A percentile compares a stretch with the other conserved stretches of the same genome.
phyloP scores from a whole-genome alignment of 2,113 vertebrate genomes.

The Callocephalon fimbriatum region DNA sequence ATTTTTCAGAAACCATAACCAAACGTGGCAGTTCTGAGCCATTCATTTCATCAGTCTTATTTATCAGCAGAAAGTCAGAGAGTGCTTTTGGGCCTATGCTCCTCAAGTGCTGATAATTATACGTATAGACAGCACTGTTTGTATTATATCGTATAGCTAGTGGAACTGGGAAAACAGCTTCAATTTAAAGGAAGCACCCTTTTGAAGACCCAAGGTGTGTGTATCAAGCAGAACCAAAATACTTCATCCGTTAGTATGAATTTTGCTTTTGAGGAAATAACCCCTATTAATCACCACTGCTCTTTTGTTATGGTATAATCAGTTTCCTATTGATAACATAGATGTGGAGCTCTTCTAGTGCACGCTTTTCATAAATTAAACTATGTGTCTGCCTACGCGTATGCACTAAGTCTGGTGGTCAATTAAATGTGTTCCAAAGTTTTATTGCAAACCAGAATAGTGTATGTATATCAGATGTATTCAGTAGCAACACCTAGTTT shows the following conservation, averaged over 20 bases:
- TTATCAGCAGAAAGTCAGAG: slow-evolving; percentile 69
- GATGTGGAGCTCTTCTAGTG: neutral
- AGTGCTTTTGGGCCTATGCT: slow-evolving; percentile 62
- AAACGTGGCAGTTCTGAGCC: slow-evolving; percentile 72
- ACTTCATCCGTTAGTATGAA: slow-evolving; percentile 38
- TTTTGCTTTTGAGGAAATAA: slow-evolving; percentile 35
- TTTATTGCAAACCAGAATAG: neutral
- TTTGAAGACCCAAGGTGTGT: neutral
- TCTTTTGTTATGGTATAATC: neutral
- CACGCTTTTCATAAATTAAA: neutral
- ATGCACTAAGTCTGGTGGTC: neutral
- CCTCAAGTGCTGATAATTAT: slow-evolving; percentile 71
- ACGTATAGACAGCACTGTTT: slow-evolving; percentile 12
- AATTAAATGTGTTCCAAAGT: neutral
- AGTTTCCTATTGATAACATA: slow-evolving; percentile 31
- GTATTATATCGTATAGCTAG: neutral
- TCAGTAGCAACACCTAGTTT: neutral
- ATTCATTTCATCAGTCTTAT: slow-evolving; percentile 64
- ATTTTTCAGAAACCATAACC: slow-evolving; percentile 65
- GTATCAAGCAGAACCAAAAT: neutral
- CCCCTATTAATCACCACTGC: neutral
- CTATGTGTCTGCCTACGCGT: neutral
- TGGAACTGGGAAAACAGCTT: slow-evolving; percentile 9
- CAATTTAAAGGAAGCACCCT: slow-evolving; percentile 46
- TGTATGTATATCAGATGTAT: neutral